phyloP scores from a whole-genome alignment of 1,140 invertebrate genomes.

The Drosophila murphyi region DNA sequence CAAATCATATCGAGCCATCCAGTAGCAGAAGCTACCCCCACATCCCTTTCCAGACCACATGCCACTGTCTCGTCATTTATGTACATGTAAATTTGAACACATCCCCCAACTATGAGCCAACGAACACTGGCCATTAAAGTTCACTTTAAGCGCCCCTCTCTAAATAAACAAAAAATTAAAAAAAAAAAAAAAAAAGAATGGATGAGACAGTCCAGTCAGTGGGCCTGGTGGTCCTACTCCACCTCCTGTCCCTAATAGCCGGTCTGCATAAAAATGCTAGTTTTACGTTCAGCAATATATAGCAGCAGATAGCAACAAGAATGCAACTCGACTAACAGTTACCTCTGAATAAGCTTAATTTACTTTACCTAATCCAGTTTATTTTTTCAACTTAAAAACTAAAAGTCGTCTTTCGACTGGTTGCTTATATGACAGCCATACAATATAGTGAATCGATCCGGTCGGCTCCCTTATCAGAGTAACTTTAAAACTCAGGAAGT shows the following conservation, averaged over 20 bases:
- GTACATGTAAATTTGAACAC: constrained; percentile 72
- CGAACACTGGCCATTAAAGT: constrained; percentile 69
- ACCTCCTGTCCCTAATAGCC: constrained; percentile 55
- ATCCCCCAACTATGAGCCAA: constrained; percentile 30
- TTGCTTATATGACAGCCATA: too few relatives aligned
- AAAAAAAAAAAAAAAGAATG: constrained; percentile 25
- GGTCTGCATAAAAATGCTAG: constrained; percentile 77
- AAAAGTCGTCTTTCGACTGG: too few relatives aligned
- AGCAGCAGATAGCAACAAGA: neutral
- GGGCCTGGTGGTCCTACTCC: constrained; percentile 32
- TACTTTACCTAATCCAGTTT: too few relatives aligned
- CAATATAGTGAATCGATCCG: too few relatives aligned
- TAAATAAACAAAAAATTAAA: constrained; percentile 1
- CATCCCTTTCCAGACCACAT: neutral
- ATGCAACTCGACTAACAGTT: constrained; percentile 3
- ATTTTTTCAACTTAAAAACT: too few relatives aligned
- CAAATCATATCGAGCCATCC: constrained; percentile 40
- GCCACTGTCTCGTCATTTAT: constrained; percentile 64
- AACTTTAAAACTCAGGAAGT: too few relatives aligned
- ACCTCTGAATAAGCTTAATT: neutral
- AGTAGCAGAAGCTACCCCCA: neutral
- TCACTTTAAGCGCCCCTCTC: constrained; percentile 66
- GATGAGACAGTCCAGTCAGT: constrained; percentile 18
- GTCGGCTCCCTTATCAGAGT: too few relatives aligned
- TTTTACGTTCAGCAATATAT: constrained; percentile 59